Base-by-base conservation (phyloP, 1,140 invertebrate species). In the Bathynomus jamesi region DNA sequence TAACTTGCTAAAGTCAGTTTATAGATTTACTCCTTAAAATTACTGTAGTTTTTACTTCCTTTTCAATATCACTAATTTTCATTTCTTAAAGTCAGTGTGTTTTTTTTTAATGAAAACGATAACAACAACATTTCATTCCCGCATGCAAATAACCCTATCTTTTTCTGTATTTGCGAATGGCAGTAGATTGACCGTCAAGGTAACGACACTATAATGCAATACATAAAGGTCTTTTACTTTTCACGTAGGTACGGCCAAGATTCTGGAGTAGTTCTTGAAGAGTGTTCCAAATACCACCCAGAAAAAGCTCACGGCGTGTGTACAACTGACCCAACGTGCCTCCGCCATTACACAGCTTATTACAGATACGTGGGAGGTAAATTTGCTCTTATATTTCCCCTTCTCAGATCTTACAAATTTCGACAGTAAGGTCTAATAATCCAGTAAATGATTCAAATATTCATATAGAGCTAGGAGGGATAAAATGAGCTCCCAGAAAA, bases 191-290 rank as follows among this genome's bases (percentile, higher is more conserved):
- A 8, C 7, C 7, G 32, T 8, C 32, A 40, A 8, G 32, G 32
- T 7, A 40, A 40, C 2, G 40, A 5, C 13, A 53, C 40, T 5
- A 53, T 53, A 17, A 11, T 5, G 2, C 21, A 3, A 3, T 53
- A 3, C 21, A 11, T 53, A 17, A 53, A 2, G 21, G 13, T 53
- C 1, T 2, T 53, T 53, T 53, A 53, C 32, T 53, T 53, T 1
- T 53, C n/a, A 53, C 5, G 13, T 3, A 81, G 81, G 70, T 82
- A 83, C 74, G 80, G 73, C 5, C 71, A 75, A 32, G 85, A 86
- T 74, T 85, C 82, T 79, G 85, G 85, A 25, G 73, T 85, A 7
- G 82, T 84, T 8, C 76, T 78, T 4, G 85, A 86, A 74, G 70
- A 80, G 7, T 86, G 84, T 72, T 53, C 40, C 21, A 53, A 53